Conservation (phyloP, 2,113 vertebrate species). For the Xiphorhynchus elegans region DNA sequence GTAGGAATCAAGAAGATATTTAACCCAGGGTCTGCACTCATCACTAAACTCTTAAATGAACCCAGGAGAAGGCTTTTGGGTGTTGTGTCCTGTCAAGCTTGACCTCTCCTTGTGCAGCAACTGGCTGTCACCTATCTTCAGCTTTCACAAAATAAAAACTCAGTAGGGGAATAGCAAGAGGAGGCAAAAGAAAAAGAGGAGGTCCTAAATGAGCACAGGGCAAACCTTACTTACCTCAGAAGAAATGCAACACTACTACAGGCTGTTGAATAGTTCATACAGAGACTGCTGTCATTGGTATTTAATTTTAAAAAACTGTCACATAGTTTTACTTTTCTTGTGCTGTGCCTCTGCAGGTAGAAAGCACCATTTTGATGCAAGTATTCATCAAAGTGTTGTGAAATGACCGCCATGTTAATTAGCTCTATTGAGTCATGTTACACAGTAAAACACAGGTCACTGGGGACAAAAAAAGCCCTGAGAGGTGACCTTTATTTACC, state of each 20-base stretch:
- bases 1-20: neutral
- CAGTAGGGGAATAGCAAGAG: neutral
- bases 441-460: neutral
- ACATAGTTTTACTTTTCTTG: neutral
- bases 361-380: neutral
- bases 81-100: neutral
- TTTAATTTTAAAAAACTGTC: neutral
- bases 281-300: neutral
- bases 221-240: neutral
- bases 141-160: neutral
- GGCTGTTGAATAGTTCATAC: neutral
- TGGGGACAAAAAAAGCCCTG: neutral
- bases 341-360: neutral
- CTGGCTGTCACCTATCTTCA: neutral
- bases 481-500: neutral
- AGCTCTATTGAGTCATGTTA: neutral
- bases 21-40: neutral
- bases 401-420: neutral
- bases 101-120: neutral
- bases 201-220: neutral
- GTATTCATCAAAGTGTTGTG: neutral
- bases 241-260: neutral
- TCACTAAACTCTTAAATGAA: neutral
- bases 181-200: neutral
- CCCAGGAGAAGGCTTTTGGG: accelerated